phyloP scores from a whole-genome alignment of 2,797 vertebrate genomes.

The Zenarchopterus dispar region DNA sequence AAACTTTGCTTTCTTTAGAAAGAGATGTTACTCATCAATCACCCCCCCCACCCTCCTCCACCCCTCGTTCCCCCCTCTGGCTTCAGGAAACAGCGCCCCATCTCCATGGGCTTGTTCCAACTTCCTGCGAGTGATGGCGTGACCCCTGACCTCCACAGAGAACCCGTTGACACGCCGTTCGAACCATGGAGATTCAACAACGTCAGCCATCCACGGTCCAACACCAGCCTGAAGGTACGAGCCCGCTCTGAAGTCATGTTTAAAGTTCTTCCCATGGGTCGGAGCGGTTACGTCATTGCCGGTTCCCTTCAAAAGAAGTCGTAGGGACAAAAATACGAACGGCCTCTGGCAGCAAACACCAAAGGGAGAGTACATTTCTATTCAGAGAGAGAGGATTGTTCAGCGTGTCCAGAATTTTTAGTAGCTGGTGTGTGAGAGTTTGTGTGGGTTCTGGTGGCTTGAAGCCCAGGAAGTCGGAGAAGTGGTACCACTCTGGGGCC shows the following conservation, averaged over 20 bases:
- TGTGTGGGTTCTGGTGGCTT: conserved; percentile 44
- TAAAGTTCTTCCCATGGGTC: conserved; percentile 57
- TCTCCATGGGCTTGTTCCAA: conserved; percentile 93
- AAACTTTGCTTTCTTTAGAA: no score
- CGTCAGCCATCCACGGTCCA: conserved; percentile 89
- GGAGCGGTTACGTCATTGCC: conserved; percentile 59
- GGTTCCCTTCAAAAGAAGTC: conserved; percentile 23
- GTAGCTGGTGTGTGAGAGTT: conserved; percentile 38
- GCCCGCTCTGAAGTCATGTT: not conserved
- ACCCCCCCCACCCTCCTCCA: not conserved
- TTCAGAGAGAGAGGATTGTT: conserved; percentile 56
- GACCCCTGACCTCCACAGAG: conserved; percentile 87
- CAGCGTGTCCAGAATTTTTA: conserved; percentile 73
- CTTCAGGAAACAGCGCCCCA: conserved; percentile 93
- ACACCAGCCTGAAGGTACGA: conserved; percentile 92
- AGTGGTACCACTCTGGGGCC: conserved; percentile 69
- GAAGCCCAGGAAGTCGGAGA: conserved; percentile 61
- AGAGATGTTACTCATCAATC: not conserved
- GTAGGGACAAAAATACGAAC: conserved; percentile 36
- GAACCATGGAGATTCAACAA: conserved; percentile 93
- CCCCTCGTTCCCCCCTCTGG: conserved; percentile 7
- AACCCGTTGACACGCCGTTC: conserved; percentile 84
- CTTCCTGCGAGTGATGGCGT: conserved; percentile 87
- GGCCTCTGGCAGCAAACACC: conserved; percentile 33
- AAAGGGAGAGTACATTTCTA: conserved; percentile 52